These are phyloP conservation scores for Cerceris rybyensis DNA, from an alignment of 2,888 invertebrate species.

Conservation along the genomic window DNA sequence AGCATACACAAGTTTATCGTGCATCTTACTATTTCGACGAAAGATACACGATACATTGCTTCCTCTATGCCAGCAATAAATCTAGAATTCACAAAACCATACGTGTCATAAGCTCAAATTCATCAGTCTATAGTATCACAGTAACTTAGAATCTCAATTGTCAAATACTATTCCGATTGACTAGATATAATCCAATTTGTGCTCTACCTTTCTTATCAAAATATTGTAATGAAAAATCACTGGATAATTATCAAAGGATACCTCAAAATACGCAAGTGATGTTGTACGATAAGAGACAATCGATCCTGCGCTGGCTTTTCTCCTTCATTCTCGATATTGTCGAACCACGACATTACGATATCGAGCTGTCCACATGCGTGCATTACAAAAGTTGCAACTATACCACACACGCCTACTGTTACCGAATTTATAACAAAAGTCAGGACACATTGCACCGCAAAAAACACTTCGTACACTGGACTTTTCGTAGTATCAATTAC, in stretches of 20 bases:
- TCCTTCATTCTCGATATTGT: conserved; percentile 37
- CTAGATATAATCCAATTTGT: too few relatives aligned
- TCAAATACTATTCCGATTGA: too few relatives aligned
- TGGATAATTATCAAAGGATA: not conserved
- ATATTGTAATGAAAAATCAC: not conserved
- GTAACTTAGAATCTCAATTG: too few relatives aligned
- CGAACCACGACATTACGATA: conserved; percentile 54
- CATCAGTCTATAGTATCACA: too few relatives aligned
- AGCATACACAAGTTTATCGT: conserved; percentile 75
- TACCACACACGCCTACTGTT: conserved; percentile 50
- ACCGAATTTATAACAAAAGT: conserved; percentile 51
- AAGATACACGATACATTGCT: conserved; percentile 67
- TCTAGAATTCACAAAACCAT: conserved; percentile 50
- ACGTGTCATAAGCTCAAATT: too few relatives aligned
- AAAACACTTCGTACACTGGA: conserved; percentile 59
- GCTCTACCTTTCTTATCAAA: too few relatives aligned
- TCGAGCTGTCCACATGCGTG: conserved; percentile 64
- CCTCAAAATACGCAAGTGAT: conserved; percentile 45
- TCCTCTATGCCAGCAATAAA: conserved; percentile 67
- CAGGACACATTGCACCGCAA: conserved; percentile 49
- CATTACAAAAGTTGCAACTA: conserved; percentile 59
- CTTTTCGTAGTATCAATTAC: conserved; percentile 52
- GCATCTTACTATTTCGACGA: conserved; percentile 74
- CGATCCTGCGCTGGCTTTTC: conserved; percentile 8
- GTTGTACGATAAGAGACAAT: conserved; percentile 41